Evolutionary conservation across 2,888 invertebrate species (phyloP), one percentile per base, ranked within the genome.

Genomic region (Archaeoteleia sp.): DNA sequence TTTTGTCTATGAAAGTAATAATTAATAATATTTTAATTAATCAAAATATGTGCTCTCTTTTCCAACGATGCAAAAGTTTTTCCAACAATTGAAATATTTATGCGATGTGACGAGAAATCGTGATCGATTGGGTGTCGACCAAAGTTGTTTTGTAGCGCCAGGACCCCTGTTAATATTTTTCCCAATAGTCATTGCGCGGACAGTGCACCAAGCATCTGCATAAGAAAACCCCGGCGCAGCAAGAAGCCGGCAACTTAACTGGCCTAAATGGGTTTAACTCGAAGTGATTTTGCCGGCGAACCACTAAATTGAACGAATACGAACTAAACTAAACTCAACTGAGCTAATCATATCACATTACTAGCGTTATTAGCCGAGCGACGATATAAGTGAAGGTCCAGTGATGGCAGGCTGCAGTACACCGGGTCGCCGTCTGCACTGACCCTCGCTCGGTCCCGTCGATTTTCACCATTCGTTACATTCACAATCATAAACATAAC

Each of bases 321-420:
- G 83, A 83, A 84, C 83, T 84, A 83, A 84, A 83, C 84, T 83
- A 83, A 83, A 81, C 83, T 84, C 83, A 84, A 84, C 84, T 84
- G 81, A 84, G 81, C 83, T 84, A 84, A 84, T 84, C 84, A 82
- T 84, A 83, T 84, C 83, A 84, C 83, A 84, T 84, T 84, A 84
- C 84, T 82, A 80, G 81, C 80, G 82, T 84, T 83, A 84, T 84
- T 84, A 83, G 83, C 80, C 81, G 81, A 79, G 81, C 79, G 81
- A 83, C 81, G 82, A 83, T 84, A 84, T 83, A 84, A 84, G 84
- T 80, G 80, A 84, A 84, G 84, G 82, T 77, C 79, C 83, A 81
- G 77, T 80, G 82, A 80, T 82, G 81, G 72, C 72, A 74, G 70
- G 72, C 83, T 83, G 83, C 84, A 84, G 84, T 84, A 57, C 63